These are phyloP conservation scores for Xestia c-nigrum DNA, from an alignment of 2,888 invertebrate species.

Conservation along the genomic window DNA sequence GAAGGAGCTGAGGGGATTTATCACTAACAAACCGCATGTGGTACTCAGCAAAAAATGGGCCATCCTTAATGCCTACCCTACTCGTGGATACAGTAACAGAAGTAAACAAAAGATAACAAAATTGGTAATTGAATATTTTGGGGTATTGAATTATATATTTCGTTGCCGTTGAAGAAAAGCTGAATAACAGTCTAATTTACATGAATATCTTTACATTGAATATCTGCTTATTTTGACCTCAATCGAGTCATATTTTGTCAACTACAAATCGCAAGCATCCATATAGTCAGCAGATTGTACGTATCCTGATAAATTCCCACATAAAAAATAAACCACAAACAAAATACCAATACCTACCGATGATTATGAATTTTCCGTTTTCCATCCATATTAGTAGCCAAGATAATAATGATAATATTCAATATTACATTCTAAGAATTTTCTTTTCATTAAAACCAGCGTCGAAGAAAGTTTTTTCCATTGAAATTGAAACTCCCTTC, in stretches of 20 bases:
- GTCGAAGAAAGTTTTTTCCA: slow-evolving; percentile 47
- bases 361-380: not conserved
- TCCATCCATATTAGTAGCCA: slow-evolving; percentile 12
- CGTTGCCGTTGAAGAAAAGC: too few species aligned
- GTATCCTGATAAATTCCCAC: not conserved
- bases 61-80: not conserved
- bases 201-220: too few species aligned
- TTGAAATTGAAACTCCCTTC: slow-evolving; percentile 50
- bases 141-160: too few species aligned
- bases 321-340: not conserved
- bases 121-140: not conserved
- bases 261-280: too few species aligned
- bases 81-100: not conserved
- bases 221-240: too few species aligned
- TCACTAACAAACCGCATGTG: slow-evolving; percentile 13
- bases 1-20: slow-evolving; percentile 6
- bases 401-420: slow-evolving; percentile 25
- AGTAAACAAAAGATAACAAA: not conserved
- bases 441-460: slow-evolving; percentile 45
- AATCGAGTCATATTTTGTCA: too few species aligned
- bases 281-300: too few species aligned
- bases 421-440: slow-evolving; percentile 40
- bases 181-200: too few species aligned
- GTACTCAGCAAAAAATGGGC: not conserved
- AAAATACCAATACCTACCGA: not conserved